Evolutionary conservation across 2,113 vertebrate species (phyloP).

Genomic region (Pithys albifrons): DNA sequence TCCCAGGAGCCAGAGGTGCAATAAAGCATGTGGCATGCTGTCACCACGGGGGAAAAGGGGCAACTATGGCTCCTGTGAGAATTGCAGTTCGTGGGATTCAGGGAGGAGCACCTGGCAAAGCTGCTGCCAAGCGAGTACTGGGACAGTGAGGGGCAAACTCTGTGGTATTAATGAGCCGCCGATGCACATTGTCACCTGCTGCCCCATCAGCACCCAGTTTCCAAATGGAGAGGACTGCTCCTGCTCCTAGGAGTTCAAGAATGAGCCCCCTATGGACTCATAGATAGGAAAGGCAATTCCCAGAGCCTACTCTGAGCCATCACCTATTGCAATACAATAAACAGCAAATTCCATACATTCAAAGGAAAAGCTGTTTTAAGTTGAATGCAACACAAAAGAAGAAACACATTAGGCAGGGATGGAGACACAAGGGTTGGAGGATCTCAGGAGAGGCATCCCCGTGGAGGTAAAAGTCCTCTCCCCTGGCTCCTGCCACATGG

Average conservation of each 20-base stretch:
- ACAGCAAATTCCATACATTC: fast-evolving
- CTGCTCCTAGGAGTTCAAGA: not conserved
- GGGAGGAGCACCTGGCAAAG: not conserved
- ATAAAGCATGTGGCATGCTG: constrained; percentile 19
- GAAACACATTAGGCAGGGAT: not conserved
- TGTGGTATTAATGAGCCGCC: not conserved
- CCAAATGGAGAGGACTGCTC: fast-evolving
- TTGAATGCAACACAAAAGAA: not conserved
- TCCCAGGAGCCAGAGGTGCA: not conserved
- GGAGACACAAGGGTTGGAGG: not conserved
- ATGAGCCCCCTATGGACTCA: fast-evolving
- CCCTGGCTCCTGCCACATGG: not conserved
- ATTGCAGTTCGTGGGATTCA: fast-evolving
- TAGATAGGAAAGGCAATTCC: not conserved
- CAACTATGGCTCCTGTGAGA: not conserved
- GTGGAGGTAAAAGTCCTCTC: not conserved
- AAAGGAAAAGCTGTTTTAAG: not conserved
- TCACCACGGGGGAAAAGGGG: not conserved
- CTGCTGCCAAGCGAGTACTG: fast-evolving
- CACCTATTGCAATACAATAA: not conserved
- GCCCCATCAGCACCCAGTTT: fast-evolving
- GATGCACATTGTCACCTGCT: fast-evolving
- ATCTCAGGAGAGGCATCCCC: fast-evolving
- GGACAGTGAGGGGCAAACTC: fast-evolving
- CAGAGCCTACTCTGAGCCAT: not conserved